These are phyloP conservation scores for Diplodus sargus DNA, from an alignment of 2,797 vertebrate genomes.

Conservation along the genomic window DNA sequence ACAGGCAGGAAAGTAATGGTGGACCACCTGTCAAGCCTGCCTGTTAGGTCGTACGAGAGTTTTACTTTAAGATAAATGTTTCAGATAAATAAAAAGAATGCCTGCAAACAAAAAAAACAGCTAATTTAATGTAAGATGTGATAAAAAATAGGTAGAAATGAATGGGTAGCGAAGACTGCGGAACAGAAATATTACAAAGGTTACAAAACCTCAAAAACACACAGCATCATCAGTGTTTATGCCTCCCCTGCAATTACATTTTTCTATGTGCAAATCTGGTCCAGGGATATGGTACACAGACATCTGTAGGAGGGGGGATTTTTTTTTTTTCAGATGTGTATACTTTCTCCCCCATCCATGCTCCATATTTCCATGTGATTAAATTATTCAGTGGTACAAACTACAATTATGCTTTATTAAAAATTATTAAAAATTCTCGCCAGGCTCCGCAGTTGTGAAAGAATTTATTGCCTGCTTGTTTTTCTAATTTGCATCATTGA, in stretches of 20 bases:
- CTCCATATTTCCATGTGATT: slow-evolving; percentile 92
- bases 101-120: too few relatives aligned
- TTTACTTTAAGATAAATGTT: not conserved
- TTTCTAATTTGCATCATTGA: slow-evolving; percentile 99
- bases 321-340: slow-evolving; percentile 48
- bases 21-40: too few relatives aligned
- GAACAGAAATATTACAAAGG: not conserved
- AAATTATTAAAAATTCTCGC: slow-evolving; percentile 98
- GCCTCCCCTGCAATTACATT: not conserved
- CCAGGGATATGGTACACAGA: slow-evolving; percentile 7
- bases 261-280: slow-evolving; percentile 10
- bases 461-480: slow-evolving; percentile 98
- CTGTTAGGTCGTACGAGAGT: too few relatives aligned
- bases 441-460: slow-evolving; percentile 93
- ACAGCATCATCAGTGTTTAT: not conserved
- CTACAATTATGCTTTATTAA: slow-evolving; percentile 99
- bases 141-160: not conserved
- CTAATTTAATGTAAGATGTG: not conserved
- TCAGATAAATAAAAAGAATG: not conserved
- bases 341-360: slow-evolving; percentile 73
- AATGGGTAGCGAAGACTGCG: not conserved
- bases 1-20: too few relatives aligned
- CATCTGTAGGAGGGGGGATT: slow-evolving; percentile 40
- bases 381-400: slow-evolving; percentile 99
- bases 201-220: not conserved